phyloP scores from a whole-genome alignment of 2,113 vertebrate species.

The Prunella himalayana region DNA sequence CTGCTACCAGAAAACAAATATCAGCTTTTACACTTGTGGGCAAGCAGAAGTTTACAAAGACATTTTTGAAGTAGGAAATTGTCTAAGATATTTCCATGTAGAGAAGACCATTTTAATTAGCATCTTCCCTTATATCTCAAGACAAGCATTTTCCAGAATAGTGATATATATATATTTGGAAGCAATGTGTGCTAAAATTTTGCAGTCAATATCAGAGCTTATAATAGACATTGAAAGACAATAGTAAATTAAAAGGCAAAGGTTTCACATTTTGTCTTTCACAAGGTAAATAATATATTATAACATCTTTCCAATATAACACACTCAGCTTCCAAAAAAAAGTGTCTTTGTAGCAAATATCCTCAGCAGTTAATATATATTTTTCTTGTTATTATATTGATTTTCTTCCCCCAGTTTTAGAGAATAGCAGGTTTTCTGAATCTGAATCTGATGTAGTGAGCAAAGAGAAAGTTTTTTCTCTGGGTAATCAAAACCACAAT shows the following conservation, averaged over 20 bases:
- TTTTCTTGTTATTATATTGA: not conserved
- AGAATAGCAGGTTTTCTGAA: not conserved
- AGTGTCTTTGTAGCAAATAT: not conserved
- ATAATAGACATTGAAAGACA: not conserved
- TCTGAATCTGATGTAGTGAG: not conserved
- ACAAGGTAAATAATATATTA: not conserved
- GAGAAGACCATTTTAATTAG: not conserved
- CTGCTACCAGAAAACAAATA: not conserved
- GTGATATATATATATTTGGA: not conserved
- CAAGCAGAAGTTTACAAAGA: not conserved
- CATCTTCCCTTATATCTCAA: not conserved
- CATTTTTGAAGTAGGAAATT: not conserved
- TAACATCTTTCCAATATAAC: not conserved
- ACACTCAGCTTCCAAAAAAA: not conserved
- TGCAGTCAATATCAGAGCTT: not conserved
- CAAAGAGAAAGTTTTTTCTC: not conserved
- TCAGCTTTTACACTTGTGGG: not conserved
- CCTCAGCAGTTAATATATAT: not conserved
- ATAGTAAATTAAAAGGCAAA: not conserved
- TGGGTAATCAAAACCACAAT: not conserved
- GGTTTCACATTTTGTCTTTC: not conserved
- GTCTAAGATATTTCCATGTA: not conserved
- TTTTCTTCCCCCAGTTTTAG: accelerated
- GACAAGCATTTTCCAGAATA: not conserved
- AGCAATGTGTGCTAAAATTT: not conserved